phyloP scores from a whole-genome alignment of 1,140 invertebrate genomes.

The Aleiodes sp. region DNA sequence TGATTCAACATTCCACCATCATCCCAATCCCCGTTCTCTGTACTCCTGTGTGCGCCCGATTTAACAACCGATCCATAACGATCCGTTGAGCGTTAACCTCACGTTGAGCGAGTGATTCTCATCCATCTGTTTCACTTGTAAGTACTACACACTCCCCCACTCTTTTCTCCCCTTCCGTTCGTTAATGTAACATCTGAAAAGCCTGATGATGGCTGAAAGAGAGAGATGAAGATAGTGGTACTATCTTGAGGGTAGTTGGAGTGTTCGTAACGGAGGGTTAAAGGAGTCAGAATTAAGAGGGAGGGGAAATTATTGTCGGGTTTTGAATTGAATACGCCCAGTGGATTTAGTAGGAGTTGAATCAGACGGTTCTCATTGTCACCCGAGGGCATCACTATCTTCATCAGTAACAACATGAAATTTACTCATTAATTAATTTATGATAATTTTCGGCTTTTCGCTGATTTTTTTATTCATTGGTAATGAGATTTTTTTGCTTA shows the following conservation, averaged over 20 bases:
- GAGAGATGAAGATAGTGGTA: slow-evolving; percentile 7
- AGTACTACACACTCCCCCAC: slow-evolving; percentile 38
- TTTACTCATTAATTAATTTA: slow-evolving; percentile 21
- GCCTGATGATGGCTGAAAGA: slow-evolving; percentile 8
- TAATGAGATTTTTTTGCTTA: too few relatives aligned
- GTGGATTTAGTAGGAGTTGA: slow-evolving; percentile 32
- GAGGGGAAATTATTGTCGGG: slow-evolving; percentile 23
- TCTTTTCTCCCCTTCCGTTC: not conserved
- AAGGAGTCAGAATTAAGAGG: not conserved
- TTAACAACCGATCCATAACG: slow-evolving; percentile 53
- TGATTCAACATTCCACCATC: slow-evolving; percentile 32
- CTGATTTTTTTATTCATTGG: too few relatives aligned
- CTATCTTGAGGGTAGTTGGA: not conserved
- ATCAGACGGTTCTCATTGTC: slow-evolving; percentile 32
- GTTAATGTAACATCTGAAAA: slow-evolving; percentile 12
- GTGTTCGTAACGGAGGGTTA: too few relatives aligned
- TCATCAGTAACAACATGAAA: slow-evolving; percentile 8
- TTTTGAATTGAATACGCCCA: slow-evolving; percentile 35
- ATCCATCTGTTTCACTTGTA: slow-evolving; percentile 49
- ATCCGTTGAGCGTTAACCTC: slow-evolving; percentile 50
- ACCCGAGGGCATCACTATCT: slow-evolving; percentile 4
- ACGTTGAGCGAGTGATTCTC: slow-evolving; percentile 47
- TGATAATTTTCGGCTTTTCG: not conserved
- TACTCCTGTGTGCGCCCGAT: slow-evolving; percentile 40
- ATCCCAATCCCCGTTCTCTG: slow-evolving; percentile 18